Percentiles rank a stretch among this genome's conserved stretches.
Evolutionary conservation across 2,888 invertebrate species (phyloP).

Genomic region (Cantharis flavilabris): DNA sequence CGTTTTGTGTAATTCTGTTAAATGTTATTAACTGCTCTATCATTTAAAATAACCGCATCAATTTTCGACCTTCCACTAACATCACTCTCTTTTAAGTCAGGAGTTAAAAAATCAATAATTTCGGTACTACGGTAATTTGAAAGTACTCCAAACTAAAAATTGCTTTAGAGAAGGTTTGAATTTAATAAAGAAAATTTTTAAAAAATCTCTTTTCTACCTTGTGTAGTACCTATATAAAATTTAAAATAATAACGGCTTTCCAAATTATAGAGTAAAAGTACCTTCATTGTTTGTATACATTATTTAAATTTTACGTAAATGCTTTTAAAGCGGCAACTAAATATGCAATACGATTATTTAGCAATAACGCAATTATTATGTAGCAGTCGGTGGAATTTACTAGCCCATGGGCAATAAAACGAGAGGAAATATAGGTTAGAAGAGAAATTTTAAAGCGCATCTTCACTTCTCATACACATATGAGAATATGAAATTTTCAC

Average conservation of each 20-base stretch:
- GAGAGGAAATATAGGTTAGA: not conserved
- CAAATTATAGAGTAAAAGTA: not conserved
- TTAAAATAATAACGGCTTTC: not conserved
- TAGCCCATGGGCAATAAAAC: not conserved
- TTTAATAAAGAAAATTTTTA: too few relatives aligned
- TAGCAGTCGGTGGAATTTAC: not conserved
- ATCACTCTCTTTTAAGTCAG: too few relatives aligned
- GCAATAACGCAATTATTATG: conserved; percentile 1
- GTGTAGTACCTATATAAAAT: not conserved
- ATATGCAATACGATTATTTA: not conserved
- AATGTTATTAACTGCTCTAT: too few relatives aligned
- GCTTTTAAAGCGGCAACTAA: not conserved
- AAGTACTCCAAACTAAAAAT: too few relatives aligned
- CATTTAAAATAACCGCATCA: too few relatives aligned
- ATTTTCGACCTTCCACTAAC: too few relatives aligned
- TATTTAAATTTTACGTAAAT: not conserved
- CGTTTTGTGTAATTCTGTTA: too few relatives aligned
- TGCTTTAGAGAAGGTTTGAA: too few relatives aligned
- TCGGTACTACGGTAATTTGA: too few relatives aligned
- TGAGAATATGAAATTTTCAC: not conserved
- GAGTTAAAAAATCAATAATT: too few relatives aligned
- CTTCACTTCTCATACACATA: not conserved
- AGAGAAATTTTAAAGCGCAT: not conserved
- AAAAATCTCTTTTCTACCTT: too few relatives aligned
- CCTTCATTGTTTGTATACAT: not conserved